Base-by-base conservation (phyloP, 2,113 vertebrate genomes). In the Daboia siamensis region DNA sequence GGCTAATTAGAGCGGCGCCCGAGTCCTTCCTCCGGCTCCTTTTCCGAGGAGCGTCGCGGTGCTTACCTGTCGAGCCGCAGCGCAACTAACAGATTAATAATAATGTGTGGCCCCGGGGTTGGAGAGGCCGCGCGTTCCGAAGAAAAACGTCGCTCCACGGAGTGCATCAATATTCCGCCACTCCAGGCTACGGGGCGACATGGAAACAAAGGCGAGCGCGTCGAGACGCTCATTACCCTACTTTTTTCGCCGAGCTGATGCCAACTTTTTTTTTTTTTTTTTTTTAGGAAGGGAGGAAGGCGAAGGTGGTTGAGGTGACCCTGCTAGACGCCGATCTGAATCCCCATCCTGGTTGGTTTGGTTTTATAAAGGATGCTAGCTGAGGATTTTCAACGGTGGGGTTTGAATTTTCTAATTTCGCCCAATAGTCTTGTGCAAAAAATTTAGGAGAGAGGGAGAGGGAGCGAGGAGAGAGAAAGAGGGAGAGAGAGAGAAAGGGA, bases 191-290 rank as follows among this genome's bases (percentile, higher is more conserved):
- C 69, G 94, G 95, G 95, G 94, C 54, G 51, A 90, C 95, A 93
- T 54, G 95, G 92, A 95, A 94, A 96, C 96, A 96, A n/a, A 57
- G 93, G 96, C 86, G 93, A 96, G 94, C 95, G 95, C 95, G 94
- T 95, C 93, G 94, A 87, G 94, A 91, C 95, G 17, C 95, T 95
- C 24, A 97, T 97, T 97, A 98, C 96, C 97, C 97, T 92, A 97
- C 96, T 97, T 97, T 51, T 97, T 96, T 95, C 57, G 54, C 91
- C 17, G 74, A 48, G 87, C 93, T 90, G 74, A 80, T 93, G 96
- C 94, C 95, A 97, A 96, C 94, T 97, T 95, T 95, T 91, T 86
- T 3, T 44, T 26, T 24, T n/a, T 4, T 39, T 5, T 20, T 64
- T 69, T n/a, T 64, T 64, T 64, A 64, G 56, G 56, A 23, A 57